These are phyloP conservation scores for Laupala kohalensis DNA, from an alignment of 1,140 invertebrate genomes.

Conservation along the genomic window DNA sequence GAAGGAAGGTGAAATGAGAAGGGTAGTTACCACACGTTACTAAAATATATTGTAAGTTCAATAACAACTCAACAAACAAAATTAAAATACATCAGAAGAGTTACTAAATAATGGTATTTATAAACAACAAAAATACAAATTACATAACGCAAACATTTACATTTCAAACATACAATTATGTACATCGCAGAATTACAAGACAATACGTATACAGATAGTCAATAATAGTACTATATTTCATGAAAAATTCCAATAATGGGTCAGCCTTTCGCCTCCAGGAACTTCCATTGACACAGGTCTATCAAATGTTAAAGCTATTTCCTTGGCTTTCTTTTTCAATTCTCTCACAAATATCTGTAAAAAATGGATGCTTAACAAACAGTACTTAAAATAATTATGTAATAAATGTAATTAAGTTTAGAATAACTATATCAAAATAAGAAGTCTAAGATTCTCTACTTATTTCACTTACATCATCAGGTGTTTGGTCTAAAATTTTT, in stretches of 20 bases:
- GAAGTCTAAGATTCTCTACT: too few species aligned
- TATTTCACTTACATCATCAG: slow-evolving; percentile 36
- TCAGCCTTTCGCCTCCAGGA: slow-evolving; percentile 32
- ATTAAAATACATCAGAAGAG: too few species aligned
- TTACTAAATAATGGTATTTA: too few species aligned
- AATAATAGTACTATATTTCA: not conserved
- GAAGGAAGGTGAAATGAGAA: too few species aligned
- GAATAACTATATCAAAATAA: too few species aligned
- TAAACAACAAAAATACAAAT: not conserved
- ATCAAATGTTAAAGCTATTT: slow-evolving; percentile 47
- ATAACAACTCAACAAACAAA: too few species aligned
- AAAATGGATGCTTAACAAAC: slow-evolving; percentile 1
- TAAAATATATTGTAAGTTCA: too few species aligned
- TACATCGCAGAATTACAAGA: not conserved
- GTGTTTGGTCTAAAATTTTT: slow-evolving; percentile 41
- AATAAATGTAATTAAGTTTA: too few species aligned
- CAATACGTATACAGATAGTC: not conserved
- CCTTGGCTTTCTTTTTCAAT: slow-evolving; percentile 42
- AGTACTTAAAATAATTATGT: too few species aligned
- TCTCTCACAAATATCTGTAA: slow-evolving; percentile 47
- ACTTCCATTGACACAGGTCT: slow-evolving; percentile 35
- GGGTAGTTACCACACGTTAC: too few species aligned
- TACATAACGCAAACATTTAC: not conserved
- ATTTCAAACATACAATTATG: not conserved
- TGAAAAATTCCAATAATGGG: slow-evolving; percentile 32